phyloP scores from a whole-genome alignment of 1,140 invertebrate genomes.

The Scaptomyza hsui region DNA sequence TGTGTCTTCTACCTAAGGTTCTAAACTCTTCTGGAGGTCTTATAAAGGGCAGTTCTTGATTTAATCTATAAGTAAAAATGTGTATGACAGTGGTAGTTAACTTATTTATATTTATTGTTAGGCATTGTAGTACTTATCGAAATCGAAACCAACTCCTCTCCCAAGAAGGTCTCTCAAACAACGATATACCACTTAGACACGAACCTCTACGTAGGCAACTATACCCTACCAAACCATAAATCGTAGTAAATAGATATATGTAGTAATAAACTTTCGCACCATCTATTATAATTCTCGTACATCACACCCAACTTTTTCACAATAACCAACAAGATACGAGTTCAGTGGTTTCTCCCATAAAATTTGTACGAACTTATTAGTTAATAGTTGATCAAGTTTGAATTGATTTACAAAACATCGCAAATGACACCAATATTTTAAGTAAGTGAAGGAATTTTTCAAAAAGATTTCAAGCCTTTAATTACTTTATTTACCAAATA shows the following conservation, averaged over 20 bases:
- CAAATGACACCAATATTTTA: conserved; percentile 69
- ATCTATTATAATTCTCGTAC: conserved; percentile 23
- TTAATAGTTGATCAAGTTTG: conserved; percentile 32
- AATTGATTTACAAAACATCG: conserved; percentile 56
- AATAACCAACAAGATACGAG: conserved; percentile 27
- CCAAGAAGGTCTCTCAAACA: conserved; percentile 77
- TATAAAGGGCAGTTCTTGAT: conserved; percentile 1
- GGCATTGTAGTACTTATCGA: conserved; percentile 39
- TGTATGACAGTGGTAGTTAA: conserved; percentile 49
- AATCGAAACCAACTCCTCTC: conserved; percentile 69
- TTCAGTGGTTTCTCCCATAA: conserved; percentile 62
- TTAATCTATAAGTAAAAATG: neutral
- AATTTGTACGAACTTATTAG: conserved; percentile 66
- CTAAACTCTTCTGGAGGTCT: neutral
- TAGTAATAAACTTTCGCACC: neutral
- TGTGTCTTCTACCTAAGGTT: neutral
- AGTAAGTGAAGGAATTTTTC: conserved; percentile 32
- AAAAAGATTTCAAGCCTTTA: conserved; percentile 60
- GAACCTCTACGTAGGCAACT: conserved; percentile 39
- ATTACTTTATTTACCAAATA: conserved; percentile 77
- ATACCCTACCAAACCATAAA: conserved; percentile 36
- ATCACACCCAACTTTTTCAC: conserved; percentile 14
- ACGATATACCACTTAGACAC: conserved; percentile 66
- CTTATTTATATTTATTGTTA: conserved; percentile 24
- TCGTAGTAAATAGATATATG: conserved; percentile 25